These are phyloP conservation scores for Opisthocomus hoazin DNA, from an alignment of 2,113 vertebrate species.

Conservation along the genomic window DNA sequence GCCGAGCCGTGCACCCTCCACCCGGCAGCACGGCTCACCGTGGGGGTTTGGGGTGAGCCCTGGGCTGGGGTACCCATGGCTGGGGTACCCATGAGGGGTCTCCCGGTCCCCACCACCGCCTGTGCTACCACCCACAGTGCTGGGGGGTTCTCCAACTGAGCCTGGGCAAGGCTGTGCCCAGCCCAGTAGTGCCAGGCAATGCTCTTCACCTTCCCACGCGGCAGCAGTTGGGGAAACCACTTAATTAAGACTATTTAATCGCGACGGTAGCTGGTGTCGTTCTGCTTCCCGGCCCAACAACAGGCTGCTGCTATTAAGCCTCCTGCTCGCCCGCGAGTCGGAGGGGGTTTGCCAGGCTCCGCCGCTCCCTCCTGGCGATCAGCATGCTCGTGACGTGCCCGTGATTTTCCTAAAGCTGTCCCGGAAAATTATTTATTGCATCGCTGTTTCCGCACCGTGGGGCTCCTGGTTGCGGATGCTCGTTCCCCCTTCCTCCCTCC, in stretches of 20 bases:
- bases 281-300: background rate
- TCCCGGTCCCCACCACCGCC: no score
- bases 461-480: background rate
- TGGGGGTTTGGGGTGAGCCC: no score
- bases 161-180: background rate
- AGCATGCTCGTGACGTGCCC: background rate
- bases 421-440: background rate
- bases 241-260: background rate
- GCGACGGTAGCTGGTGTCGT: rapidly evolving
- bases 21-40: rapidly evolving
- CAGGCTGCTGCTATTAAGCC: background rate
- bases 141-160: background rate
- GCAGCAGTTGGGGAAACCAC: background rate
- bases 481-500: background rate
- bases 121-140: rapidly evolving
- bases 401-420: background rate
- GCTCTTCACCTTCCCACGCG: background rate
- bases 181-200: background rate
- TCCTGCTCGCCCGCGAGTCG: rapidly evolving
- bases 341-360: background rate
- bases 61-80: no score
- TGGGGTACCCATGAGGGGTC: background rate
- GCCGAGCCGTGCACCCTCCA: background rate
- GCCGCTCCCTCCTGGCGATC: background rate
- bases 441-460: background rate